phyloP scores from a whole-genome alignment of 2,888 invertebrate species.

The Drosophila nr. perissopoda region DNA sequence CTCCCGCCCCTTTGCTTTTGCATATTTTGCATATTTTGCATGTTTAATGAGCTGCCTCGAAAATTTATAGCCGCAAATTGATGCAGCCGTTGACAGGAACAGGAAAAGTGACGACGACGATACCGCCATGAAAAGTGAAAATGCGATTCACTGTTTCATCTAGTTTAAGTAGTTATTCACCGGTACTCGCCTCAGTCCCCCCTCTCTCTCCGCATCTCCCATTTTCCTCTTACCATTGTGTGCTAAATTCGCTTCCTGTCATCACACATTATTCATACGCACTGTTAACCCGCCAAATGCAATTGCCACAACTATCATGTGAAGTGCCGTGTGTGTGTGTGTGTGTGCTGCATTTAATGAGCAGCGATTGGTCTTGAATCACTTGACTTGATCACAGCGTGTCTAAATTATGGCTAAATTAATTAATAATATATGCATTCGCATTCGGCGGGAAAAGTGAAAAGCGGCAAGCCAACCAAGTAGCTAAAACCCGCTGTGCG shows the following conservation, averaged over 20 bases:
- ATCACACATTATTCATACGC: slow-evolving; percentile 75
- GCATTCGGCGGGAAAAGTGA: slow-evolving; percentile 32
- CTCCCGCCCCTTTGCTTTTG: slow-evolving; percentile 4
- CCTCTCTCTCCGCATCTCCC: not conserved
- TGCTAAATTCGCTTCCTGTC: slow-evolving; percentile 76
- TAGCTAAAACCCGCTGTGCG: slow-evolving; percentile 24
- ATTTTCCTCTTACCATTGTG: slow-evolving; percentile 59
- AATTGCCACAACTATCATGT: slow-evolving; percentile 18
- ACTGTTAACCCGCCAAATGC: slow-evolving; percentile 61
- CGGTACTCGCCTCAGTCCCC: not conserved
- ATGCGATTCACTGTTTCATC: slow-evolving; percentile 65
- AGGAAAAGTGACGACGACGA: slow-evolving; percentile 53
- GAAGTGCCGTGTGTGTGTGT: slow-evolving; percentile 14
- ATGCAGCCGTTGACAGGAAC: slow-evolving; percentile 61
- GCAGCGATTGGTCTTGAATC: slow-evolving; percentile 42
- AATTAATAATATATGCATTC: slow-evolving; percentile 60
- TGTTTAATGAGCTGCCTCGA: slow-evolving; percentile 74
- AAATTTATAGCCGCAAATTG: slow-evolving; percentile 70
- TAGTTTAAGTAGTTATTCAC: slow-evolving; percentile 29
- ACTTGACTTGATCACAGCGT: slow-evolving; percentile 45
- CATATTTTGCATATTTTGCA: slow-evolving; percentile 58
- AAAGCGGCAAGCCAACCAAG: slow-evolving; percentile 25
- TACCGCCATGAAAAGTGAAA: slow-evolving; percentile 63
- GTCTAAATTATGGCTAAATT: slow-evolving; percentile 64
- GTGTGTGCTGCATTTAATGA: slow-evolving; percentile 37